Evolutionary conservation across 2,113 vertebrate genomes (phyloP), one percentile per base, ranked within the genome.

Genomic region (Phyllostomus hastatus): DNA sequence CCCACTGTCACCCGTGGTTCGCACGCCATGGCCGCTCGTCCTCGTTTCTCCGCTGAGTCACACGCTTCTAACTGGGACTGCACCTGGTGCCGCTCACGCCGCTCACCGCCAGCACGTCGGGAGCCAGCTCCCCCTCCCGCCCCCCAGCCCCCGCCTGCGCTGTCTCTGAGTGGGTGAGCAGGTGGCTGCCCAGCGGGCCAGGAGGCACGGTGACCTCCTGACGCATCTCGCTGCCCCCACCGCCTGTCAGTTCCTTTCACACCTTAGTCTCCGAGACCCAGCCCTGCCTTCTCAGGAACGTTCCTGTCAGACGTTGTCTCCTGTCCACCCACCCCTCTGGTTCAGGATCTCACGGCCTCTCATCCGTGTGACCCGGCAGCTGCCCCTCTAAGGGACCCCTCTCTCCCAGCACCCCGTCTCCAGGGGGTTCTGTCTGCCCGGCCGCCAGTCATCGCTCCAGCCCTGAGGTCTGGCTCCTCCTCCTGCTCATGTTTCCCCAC

Each of bases 391-490:
- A 59, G 57, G 54, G 3, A 28, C 0, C 59, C 19, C 15, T 50
- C n/a, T 52, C 48, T 33, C 24, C 52, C 14, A 10, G 33, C 7
- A n/a, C 17, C 11, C 19, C 31, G 57, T 80, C n/a, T 66, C 35
- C 15, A 1, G 38, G 0, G 17, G 0, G 17, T 19, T 15, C 0
- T 7, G 20, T 52, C 69, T 24, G 22, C 59, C 12, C 61, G 43
- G 64, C 61, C 17, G 28, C 61, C 35, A 17, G 78, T 61, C 17
- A 57, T 4, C 12, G 26, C 6, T 67, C n/a, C 11, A n/a, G 31
- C 8, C 35, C 50, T 54, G 57, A 69, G 59, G 28, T 59, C 48
- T 41, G 41, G 66, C 33, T 57, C 41, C 52, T 38, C 75, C 38
- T 9, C 67, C 54, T 41, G 54, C 24, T 33, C n/a, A 15, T 2